Evolutionary conservation across 2,797 vertebrate species (phyloP), one percentile per base, ranked within the genome.

Genomic region (Brachyrhaphis roseni): DNA sequence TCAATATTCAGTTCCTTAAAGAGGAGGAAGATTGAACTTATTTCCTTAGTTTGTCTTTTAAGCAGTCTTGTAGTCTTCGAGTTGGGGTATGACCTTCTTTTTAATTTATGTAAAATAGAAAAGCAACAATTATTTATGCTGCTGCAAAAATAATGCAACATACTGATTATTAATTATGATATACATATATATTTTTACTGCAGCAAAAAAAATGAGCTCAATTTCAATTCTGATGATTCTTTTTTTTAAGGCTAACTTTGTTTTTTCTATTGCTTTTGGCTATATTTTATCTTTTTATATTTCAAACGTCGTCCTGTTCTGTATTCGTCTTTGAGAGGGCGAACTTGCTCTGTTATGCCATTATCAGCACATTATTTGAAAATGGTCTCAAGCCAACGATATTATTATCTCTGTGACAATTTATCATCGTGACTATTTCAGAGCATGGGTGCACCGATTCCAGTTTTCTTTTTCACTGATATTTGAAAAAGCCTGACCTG

Each of bases 1-100:
- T 39, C 57, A 41, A 70, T 75, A 49, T 72, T 55, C 57, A n/a
- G 4, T 62, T 76, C 45, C 39, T 81, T 18, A 13, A 12, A 62
- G 13, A 43, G n/a, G 15, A 39, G 18, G 7, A 46, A 72, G 41
- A 26, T 1, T 66, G 64, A 70, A 5, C 36, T 79, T 18, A 36
- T 20, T 2, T 39, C 2, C 64, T 10, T 31, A 31, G 53, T 79
- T 47, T 41, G 47, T 74, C 16, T 41, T 26, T 68, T 41, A 68
- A 41, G 18, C 34, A 43, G 41, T 41, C 36, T 68, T 36, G 57
- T 34, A 16, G n/a, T 13, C 28, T 16, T 66, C 0, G 18, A 26
- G 36, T 23, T 68, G 20, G 36, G 10, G 3, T 10, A 23, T 23
- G 64, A 20, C 36, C 20, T 64, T 36, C 34, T 62, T 36, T 39